These are phyloP conservation scores for Lerema accius DNA, from an alignment of 1,140 invertebrate genomes.

Conservation along the genomic window DNA sequence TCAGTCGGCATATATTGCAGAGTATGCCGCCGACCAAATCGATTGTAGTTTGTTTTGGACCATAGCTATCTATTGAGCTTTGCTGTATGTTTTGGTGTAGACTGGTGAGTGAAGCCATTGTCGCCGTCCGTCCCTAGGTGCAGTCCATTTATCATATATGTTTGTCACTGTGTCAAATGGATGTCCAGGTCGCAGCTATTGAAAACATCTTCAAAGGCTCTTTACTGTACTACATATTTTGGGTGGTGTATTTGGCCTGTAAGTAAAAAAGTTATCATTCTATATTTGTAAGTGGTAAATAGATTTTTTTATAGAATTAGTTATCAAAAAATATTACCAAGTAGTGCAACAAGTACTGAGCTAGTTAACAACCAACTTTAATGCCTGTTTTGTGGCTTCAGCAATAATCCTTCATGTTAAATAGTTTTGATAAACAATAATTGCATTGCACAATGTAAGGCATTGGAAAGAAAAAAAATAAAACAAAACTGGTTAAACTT, in stretches of 20 bases:
- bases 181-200: slow-evolving; percentile 51
- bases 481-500: too few relatives aligned
- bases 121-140: slow-evolving; percentile 50
- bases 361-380: too few relatives aligned
- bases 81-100: slow-evolving; percentile 36
- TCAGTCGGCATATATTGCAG: slow-evolving; percentile 63
- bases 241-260: slow-evolving; percentile 49
- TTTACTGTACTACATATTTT: slow-evolving; percentile 68
- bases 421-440: too few relatives aligned
- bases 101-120: slow-evolving; percentile 57
- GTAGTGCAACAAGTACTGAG: too few relatives aligned
- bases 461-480: too few relatives aligned
- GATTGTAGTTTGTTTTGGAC: slow-evolving; percentile 65
- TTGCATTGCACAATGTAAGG: too few relatives aligned
- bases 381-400: too few relatives aligned
- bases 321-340: too few relatives aligned
- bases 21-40: slow-evolving; percentile 71
- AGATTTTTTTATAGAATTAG: too few relatives aligned
- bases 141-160: slow-evolving; percentile 67
- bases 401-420: too few relatives aligned
- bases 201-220: slow-evolving; percentile 52
- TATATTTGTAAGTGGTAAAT: too few relatives aligned
- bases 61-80: slow-evolving; percentile 22
- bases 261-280: slow-evolving; percentile 32
- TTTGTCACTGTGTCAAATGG: slow-evolving; percentile 63